Evolutionary conservation across 1,140 invertebrate genomes (phyloP), one percentile per base, ranked within the genome.

Genomic region (Plutomurus gul): DNA sequence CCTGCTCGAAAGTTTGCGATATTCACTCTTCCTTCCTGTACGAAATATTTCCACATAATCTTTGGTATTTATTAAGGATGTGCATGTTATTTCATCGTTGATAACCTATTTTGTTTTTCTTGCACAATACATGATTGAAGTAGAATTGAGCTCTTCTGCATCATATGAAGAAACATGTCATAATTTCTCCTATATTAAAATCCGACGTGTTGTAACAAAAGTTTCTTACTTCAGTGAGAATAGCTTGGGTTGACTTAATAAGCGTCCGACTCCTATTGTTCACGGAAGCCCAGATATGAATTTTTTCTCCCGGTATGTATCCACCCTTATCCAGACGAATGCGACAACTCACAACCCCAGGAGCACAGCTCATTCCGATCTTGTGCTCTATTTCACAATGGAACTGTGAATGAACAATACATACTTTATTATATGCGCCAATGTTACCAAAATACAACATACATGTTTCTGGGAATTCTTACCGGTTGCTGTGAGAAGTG

Each of bases 371-470:
- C 7, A 75, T 4, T 46, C 95, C 95, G 76, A 97, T 88, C 79
- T 92, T 92, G 85, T 96, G 95, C 87, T 97, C 95, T 65, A 96
- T 91, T 87, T 95, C 95, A 85, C 94, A 94, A 82, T 93, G 92
- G 81, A 96, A 95, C 43, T 95, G 93, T 94, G 96, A 94, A 95
- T 96, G 49, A 13, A 76, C 70, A 40, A n/a, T 43, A 33, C 25
- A n/a, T 30, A 65, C 10, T 65, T 16, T 16, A 18, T 65, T 30
- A 65, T 65, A n/a, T n/a, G n/a, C n/a, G n/a, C n/a, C n/a, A n/a
- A n/a, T n/a, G n/a, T n/a, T n/a, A n/a, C n/a, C n/a, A n/a, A n/a
- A n/a, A n/a, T n/a, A n/a, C n/a, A n/a, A n/a, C n/a, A n/a, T n/a
- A n/a, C n/a, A n/a, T n/a, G n/a, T n/a, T n/a, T n/a, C n/a, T n/a